Evolutionary conservation across 2,888 invertebrate species (phyloP), one percentile per base, ranked within the genome.

Genomic region (Ceraclea dissimilis): DNA sequence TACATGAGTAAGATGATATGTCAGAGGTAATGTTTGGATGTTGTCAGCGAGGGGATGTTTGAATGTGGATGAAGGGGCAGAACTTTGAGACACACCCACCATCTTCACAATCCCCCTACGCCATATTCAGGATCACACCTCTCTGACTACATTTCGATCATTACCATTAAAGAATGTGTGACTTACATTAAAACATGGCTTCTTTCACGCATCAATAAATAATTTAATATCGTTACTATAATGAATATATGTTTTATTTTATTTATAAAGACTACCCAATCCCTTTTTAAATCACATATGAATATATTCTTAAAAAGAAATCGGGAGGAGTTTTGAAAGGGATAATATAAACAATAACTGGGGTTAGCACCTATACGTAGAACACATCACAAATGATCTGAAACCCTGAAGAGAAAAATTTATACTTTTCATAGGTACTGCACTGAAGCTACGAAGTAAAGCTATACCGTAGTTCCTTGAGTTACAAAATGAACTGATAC

Each of bases 161-260:
- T 60, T 62, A 58, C 56, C 60, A 62, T 59, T 62, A 58, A 60
- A 56, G 62, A 58, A 61, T 61, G 62, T 63, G 61, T 63, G 62
- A 61, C 59, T 60, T 61, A 62, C 63, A 63, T 62, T 63, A 62
- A 63, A 59, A 60, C 63, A 64, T 65, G 65, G 62, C 63, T 63
- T 64, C 69, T 67, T 68, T 70, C 69, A 72, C 74, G 62, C 63
- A 64, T 60, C 60, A 74, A 74, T 79, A 82, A 74, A 82, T 79
- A 81, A 80, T 79, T 79, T 81, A 80, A 79, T 79, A 79, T 79
- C 78, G 79, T 79, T 82, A 80, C 80, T 79, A 79, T 80, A 78
- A 63, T 63, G 53, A 44, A 46, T 31, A 16, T 64, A 60, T 22
- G 2, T 56, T 58, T 58, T 64, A 63, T 60, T 64, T 64, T 62